Conservation (phyloP, 2,113 vertebrate species). For the Ginglymostoma cirratum region DNA sequence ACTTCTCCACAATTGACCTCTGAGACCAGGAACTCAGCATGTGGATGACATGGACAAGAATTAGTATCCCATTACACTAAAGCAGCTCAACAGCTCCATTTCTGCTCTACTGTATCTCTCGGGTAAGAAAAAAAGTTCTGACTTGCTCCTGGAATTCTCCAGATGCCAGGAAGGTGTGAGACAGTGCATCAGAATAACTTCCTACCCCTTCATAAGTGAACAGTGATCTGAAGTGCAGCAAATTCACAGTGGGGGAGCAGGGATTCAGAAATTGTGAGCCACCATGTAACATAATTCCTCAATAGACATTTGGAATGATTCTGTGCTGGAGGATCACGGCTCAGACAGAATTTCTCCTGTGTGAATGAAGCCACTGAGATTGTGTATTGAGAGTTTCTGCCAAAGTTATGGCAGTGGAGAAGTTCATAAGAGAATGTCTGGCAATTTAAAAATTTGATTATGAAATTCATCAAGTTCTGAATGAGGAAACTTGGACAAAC, state of each 20-base stretch:
- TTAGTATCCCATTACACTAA: not conserved
- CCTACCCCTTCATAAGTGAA: not conserved
- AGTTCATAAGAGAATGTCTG: not conserved
- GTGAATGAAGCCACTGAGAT: not conserved
- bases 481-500: not conserved
- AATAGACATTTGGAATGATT: not conserved
- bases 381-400: not conserved
- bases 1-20: not conserved
- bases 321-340: not conserved
- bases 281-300: not conserved
- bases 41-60: not conserved
- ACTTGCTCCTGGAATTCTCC: not conserved
- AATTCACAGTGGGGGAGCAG: not conserved
- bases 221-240: not conserved
- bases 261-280: not conserved
- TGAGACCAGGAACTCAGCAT: not conserved
- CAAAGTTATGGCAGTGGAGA: not conserved
- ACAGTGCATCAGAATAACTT: not conserved
- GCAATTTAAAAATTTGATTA: not conserved
- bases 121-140: not conserved
- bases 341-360: not conserved
- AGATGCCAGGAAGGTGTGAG: not conserved
- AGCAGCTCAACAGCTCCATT: not conserved
- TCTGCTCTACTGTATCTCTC: not conserved
- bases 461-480: not conserved